Conservation (phyloP, 1,140 invertebrate genomes). For the Calosoma granatense region DNA sequence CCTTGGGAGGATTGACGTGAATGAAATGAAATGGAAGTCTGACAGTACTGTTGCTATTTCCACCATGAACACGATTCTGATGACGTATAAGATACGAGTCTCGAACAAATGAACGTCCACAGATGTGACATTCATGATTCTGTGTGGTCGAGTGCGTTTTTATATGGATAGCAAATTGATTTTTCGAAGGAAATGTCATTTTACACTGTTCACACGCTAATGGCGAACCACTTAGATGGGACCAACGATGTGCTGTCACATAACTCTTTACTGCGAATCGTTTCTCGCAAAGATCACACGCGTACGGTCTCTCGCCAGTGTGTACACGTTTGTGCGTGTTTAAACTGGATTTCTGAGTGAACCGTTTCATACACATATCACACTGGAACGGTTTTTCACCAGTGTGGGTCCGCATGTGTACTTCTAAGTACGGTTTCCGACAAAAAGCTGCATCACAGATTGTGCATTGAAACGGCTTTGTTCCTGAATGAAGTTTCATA, state of each 20-base stretch:
- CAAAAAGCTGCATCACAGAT: slow-evolving; percentile 53
- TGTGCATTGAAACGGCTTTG: slow-evolving; percentile 69
- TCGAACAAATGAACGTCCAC: slow-evolving; percentile 58
- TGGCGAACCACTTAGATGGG: slow-evolving; percentile 62
- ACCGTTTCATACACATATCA: slow-evolving; percentile 62
- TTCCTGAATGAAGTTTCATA: slow-evolving; percentile 67
- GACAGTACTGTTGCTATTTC: no score
- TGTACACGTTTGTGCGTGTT: slow-evolving; percentile 78
- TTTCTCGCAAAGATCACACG: slow-evolving; percentile 65
- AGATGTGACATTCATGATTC: slow-evolving; percentile 60
- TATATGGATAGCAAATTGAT: slow-evolving; percentile 62
- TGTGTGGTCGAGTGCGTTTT: slow-evolving; percentile 57
- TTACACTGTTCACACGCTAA: slow-evolving; percentile 59
- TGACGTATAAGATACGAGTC: slow-evolving; percentile 64
- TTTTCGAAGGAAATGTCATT: slow-evolving; percentile 58
- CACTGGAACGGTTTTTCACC: slow-evolving; percentile 71
- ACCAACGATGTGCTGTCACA: slow-evolving; percentile 64
- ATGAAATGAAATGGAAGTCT: no score
- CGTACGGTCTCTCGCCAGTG: slow-evolving; percentile 62
- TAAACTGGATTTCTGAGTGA: slow-evolving; percentile 67
- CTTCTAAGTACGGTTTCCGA: slow-evolving; percentile 54
- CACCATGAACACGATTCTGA: slow-evolving; percentile 22
- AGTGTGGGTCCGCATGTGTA: slow-evolving; percentile 67
- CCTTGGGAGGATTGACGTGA: no score
- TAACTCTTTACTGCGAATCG: slow-evolving; percentile 68